Evolutionary conservation across 2,888 invertebrate genomes (phyloP), one percentile per base, ranked within the genome.

Genomic region (Myathropa florea): DNA sequence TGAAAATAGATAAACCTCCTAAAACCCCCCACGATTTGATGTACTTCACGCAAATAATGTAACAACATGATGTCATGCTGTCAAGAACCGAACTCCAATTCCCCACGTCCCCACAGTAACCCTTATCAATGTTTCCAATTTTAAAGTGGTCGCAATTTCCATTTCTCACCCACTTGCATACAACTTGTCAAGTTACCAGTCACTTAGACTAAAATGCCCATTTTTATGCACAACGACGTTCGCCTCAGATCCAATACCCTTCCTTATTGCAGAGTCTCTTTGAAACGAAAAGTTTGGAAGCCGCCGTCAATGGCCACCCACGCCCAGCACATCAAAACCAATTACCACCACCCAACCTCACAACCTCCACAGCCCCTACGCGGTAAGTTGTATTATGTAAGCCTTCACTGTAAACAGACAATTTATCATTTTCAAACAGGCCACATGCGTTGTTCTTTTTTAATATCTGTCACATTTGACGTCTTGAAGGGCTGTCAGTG

Each of bases 341-440:
- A 67, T 55, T 67, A 24, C 24, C n/a, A n/a, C 7, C 39, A 3
- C 33, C 1, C 33, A 33, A 10, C 33, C n/a, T n/a, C n/a, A n/a
- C 4, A 39, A n/a, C 39, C 14, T 39, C 3, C 39, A 33, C 33
- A 33, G 9, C 1, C 4, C 9, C 33, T 9, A 4, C 33, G 7
- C 10, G 6, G 33, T 33, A 33, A 33, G 9, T 33, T 33, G 10
- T 46, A 18, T 65, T 24, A 10, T 65, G 24, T 36, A 63, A 46
- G 65, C 23, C 30, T 30, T 21, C n/a, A 26, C n/a, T 68, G 23
- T n/a, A 59, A 68, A 59, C 57, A 57, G 57, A 33, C 36, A n/a
- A 70, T 70, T 59, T 59, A 70, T 70, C 59, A 70, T 36, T 24
- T 70, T 26, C 36, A 68, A 68, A 57, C 57, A 57, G 4, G 1